A percentile compares a stretch with the other conserved stretches of the same genome.
Conservation (phyloP, 2,888 invertebrate genomes). For the Eupelmus urozonus region DNA sequence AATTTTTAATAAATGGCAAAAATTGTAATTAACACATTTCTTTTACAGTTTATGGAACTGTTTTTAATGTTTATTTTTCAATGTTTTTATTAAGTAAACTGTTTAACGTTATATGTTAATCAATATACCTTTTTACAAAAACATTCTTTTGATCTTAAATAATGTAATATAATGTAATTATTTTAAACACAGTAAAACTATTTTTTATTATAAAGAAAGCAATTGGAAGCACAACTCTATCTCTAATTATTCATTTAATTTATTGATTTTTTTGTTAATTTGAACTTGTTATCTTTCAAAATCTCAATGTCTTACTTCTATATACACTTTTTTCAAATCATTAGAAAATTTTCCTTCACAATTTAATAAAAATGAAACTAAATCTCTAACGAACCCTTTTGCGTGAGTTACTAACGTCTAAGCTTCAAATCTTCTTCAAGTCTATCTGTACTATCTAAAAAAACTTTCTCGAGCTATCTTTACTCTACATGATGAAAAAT, state of each 20-base stretch:
- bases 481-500: too few relatives aligned
- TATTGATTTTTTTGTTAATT: too few relatives aligned
- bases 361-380: too few relatives aligned
- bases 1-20: not conserved
- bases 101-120: slow-evolving; percentile 28
- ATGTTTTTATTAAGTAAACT: slow-evolving; percentile 2
- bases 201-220: not conserved
- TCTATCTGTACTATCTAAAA: not conserved
- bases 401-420: too few relatives aligned
- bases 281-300: too few relatives aligned
- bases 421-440: too few relatives aligned
- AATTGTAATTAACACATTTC: slow-evolving; percentile 1
- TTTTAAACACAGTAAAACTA: not conserved
- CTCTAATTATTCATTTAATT: too few relatives aligned
- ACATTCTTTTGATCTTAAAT: not conserved
- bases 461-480: not conserved
- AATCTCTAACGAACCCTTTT: too few relatives aligned
- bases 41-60: slow-evolving; percentile 22
- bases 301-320: too few relatives aligned
- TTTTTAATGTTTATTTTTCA: slow-evolving; percentile 17
- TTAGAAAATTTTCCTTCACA: too few relatives aligned
- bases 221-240: too few relatives aligned
- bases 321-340: too few relatives aligned
- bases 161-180: slow-evolving; percentile 1
- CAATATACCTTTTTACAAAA: slow-evolving; percentile 7